phyloP scores from a whole-genome alignment of 2,113 vertebrate species.

The Ramphastos sulfuratus region DNA sequence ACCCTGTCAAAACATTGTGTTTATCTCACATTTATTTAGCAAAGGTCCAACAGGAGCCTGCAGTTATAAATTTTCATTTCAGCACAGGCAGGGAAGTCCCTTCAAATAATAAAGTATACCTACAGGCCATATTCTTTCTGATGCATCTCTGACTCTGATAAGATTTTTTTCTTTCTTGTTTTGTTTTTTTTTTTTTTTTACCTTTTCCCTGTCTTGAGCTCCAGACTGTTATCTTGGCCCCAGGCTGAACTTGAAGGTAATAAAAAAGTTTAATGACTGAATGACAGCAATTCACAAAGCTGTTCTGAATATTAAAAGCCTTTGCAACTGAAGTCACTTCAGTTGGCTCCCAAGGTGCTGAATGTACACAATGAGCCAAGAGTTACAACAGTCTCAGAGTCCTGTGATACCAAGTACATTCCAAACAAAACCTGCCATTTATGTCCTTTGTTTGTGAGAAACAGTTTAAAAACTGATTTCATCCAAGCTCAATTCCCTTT shows the following conservation, averaged over 20 bases:
- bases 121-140: not conserved
- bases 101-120: not conserved
- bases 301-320: not conserved
- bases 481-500: not conserved
- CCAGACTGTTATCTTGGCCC: not conserved
- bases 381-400: not conserved
- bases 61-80: constrained; percentile 16
- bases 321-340: constrained; percentile 3
- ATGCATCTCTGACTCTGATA: not conserved
- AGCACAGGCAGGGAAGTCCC: not conserved
- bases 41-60: not conserved
- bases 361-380: not conserved
- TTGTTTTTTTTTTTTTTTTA: not conserved
- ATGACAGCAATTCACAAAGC: not conserved
- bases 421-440: not conserved
- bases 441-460: not conserved
- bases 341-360: not conserved
- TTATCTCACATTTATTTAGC: not conserved
- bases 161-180: not conserved
- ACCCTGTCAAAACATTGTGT: not conserved
- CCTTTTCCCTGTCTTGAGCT: not conserved
- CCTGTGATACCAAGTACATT: not conserved
- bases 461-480: not conserved
- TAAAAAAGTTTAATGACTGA: not conserved
- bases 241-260: not conserved